Evolutionary conservation across 2,113 vertebrate genomes (phyloP), one percentile per base, ranked within the genome.

Genomic region (Tupaia tana): DNA sequence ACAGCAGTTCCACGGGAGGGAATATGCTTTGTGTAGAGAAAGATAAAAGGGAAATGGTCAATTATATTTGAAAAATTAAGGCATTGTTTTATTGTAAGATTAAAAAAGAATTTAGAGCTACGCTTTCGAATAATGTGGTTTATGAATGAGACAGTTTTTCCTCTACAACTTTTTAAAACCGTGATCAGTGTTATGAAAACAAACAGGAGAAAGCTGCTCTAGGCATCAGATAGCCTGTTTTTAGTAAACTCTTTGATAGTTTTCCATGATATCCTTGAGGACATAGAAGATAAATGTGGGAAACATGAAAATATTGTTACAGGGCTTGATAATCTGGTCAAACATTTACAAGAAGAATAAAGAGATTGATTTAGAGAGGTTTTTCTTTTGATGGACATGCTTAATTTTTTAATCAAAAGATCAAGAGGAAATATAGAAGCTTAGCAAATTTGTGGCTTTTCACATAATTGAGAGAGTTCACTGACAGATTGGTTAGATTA

Each of bases 71-170:
- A 90, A 93, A 90, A 89, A 34, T 79, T 67, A 34, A 70, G 70
- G 19, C 73, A 3, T 4, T 71, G 29, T 74, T 85, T 34, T 34
- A 52, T 67, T 91, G n/a, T 70, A 87, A 77, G 20, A 69, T 91
- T 67, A 18, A 31, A 78, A 43, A 56, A 85, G 12, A 61, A 63
- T 13, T 63, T 22, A 73, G 67, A 58, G 9, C 19, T 2, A 43
- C n/a, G 80, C 24, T 85, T 81, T 94, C 80, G 11, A 27, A 77
- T 67, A 84, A 85, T 70, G n/a, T 58, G 13, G n/a, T 86, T 93
- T 86, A 31, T 71, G 59, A 73, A 16, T 78, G 19, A 84, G 73
- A 5, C 73, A 78, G 29, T 73, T 19, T 31, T 11, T 1, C 1
- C 2, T 3, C 2, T 2, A 73, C n/a, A 86, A 61, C 59, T 78